Conservation (phyloP, 2,113 vertebrate genomes). For the Percina caprodes region DNA sequence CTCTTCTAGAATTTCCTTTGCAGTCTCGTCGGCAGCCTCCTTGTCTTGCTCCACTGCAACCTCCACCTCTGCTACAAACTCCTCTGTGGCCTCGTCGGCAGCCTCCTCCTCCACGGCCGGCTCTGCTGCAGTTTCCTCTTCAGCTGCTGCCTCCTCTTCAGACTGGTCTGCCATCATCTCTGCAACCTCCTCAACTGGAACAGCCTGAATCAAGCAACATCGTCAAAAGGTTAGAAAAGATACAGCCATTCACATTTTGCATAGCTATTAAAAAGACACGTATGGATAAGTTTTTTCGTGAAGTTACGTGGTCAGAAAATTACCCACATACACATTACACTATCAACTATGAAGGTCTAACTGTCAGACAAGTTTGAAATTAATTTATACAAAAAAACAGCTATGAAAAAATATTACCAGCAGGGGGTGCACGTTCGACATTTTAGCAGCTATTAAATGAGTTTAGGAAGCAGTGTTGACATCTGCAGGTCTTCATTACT, state of each 20-base stretch:
- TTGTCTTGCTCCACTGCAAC: constrained; percentile 3
- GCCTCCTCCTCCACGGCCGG: constrained; percentile 20
- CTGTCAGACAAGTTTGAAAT: too few relatives aligned
- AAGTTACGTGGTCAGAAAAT: neutral
- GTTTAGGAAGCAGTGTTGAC: too few relatives aligned
- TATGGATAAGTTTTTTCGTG: neutral
- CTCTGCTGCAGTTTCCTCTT: constrained; percentile 2
- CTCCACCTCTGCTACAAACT: neutral
- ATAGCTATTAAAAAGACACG: neutral
- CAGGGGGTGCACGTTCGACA: too few relatives aligned
- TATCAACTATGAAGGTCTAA: too few relatives aligned
- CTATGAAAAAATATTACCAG: neutral
- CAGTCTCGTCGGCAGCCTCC: neutral
- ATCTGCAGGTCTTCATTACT: too few relatives aligned
- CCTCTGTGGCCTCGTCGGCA: too few relatives aligned
- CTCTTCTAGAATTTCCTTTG: too few relatives aligned
- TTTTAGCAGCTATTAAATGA: too few relatives aligned
- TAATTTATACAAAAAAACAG: neutral
- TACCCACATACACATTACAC: too few relatives aligned
- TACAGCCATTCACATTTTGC: neutral
- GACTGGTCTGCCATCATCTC: constrained; percentile 14
- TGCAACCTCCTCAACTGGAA: constrained; percentile 34
- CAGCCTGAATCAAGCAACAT: constrained; percentile 26
- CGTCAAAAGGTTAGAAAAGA: neutral
- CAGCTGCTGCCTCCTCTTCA: constrained; percentile 24